Conservation (phyloP, 1,140 invertebrate species). For the Ostrea edulis region DNA sequence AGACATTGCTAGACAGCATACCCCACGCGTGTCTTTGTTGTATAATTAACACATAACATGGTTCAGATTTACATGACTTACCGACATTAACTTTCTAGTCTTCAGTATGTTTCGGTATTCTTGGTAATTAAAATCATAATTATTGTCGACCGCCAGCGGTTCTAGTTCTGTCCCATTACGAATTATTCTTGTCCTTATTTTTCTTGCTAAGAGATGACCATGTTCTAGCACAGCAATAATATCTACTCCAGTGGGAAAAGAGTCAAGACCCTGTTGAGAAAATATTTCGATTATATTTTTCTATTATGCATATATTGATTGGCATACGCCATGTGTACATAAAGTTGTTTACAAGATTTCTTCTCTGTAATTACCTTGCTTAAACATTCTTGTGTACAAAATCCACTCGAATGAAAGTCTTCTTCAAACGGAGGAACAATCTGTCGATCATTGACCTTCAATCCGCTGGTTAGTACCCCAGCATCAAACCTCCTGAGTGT, state of each 20-base stretch:
- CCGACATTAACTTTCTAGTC: slow-evolving; percentile 37
- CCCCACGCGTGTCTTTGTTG: too few species aligned
- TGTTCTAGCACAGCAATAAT: slow-evolving; percentile 54
- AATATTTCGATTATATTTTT: too few species aligned
- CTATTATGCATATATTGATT: too few species aligned
- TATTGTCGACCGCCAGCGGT: slow-evolving; percentile 43
- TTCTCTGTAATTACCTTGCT: slow-evolving; percentile 9
- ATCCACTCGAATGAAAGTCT: slow-evolving; percentile 20
- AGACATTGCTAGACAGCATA: too few species aligned
- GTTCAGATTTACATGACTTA: not conserved
- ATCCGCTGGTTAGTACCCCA: slow-evolving; percentile 14
- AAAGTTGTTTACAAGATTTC: not conserved
- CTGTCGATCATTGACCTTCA: not conserved
- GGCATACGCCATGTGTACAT: too few species aligned
- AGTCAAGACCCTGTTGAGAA: not conserved
- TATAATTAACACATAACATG: too few species aligned
- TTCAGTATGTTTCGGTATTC: slow-evolving; percentile 39
- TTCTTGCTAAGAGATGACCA: slow-evolving; percentile 46
- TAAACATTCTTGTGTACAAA: slow-evolving; percentile 40
- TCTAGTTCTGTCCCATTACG: slow-evolving; percentile 44
- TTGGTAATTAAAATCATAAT: slow-evolving; percentile 58
- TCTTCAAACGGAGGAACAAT: slow-evolving; percentile 45
- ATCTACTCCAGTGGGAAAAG: slow-evolving; percentile 32
- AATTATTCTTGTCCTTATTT: slow-evolving; percentile 46
- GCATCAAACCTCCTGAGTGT: slow-evolving; percentile 46